Conservation (phyloP, 1,140 invertebrate genomes). For the Caenorhabditis tropicalis region DNA sequence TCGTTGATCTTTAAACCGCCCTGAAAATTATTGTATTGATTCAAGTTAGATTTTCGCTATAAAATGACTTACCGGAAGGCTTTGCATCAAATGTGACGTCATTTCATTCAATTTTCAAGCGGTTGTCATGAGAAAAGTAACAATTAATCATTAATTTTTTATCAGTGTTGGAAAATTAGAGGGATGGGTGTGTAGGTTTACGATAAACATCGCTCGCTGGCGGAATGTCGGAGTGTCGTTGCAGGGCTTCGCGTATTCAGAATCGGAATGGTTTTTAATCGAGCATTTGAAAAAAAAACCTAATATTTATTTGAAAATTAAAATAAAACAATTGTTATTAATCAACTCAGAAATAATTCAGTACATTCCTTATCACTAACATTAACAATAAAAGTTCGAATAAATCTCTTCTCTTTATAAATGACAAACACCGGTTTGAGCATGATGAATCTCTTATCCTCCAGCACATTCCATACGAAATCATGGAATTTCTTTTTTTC, state of each 20-base stretch:
- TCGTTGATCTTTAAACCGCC: background rate
- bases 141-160: background rate
- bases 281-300: background rate
- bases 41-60: background rate
- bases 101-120: background rate
- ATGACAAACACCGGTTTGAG: background rate
- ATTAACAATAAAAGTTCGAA: background rate
- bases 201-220: background rate
- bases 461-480: background rate
- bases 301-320: background rate
- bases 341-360: background rate
- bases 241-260: no score
- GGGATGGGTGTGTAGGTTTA: background rate
- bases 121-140: background rate
- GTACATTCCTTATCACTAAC: background rate
- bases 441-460: background rate
- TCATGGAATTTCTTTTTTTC: background rate
- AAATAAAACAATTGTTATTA: no score
- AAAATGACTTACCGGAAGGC: background rate
- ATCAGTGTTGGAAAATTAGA: background rate
- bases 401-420: background rate
- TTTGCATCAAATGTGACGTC: slow-evolving; percentile 1
- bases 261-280: background rate
- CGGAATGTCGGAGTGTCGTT: background rate
- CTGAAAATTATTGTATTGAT: background rate